phyloP scores from a whole-genome alignment of 2,888 invertebrate species.

The Microplitis deprimator region DNA sequence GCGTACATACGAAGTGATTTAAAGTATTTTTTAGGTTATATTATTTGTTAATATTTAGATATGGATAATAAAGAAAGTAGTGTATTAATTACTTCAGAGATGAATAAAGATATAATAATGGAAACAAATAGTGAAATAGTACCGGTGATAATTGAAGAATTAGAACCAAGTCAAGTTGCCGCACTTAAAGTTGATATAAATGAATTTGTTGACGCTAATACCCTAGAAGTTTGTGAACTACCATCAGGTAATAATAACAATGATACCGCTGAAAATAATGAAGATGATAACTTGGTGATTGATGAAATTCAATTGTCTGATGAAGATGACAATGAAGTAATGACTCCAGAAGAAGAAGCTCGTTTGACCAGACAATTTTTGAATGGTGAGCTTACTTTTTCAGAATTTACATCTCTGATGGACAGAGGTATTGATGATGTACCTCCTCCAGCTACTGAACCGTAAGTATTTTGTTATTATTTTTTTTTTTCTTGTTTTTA shows the following conservation, averaged over 20 bases:
- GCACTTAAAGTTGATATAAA: conserved; percentile 60
- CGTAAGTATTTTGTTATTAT: conserved; percentile 34
- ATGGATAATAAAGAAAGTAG: no score
- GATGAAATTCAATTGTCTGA: conserved; percentile 50
- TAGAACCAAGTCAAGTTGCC: conserved; percentile 59
- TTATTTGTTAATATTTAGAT: no score
- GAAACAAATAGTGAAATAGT: conserved; percentile 37
- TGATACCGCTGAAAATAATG: conserved; percentile 32
- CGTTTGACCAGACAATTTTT: conserved; percentile 79
- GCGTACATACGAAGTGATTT: no score
- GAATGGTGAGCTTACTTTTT: conserved; percentile 81
- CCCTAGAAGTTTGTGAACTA: conserved; percentile 62
- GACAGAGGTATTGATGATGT: conserved; percentile 73
- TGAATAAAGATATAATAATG: not conserved
- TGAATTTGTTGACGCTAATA: conserved; percentile 66
- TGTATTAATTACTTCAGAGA: no score
- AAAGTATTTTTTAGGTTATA: no score
- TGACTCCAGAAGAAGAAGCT: conserved; percentile 61
- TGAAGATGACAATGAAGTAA: conserved; percentile 52
- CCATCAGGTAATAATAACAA: not conserved
- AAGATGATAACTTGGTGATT: conserved; percentile 16
- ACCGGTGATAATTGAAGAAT: conserved; percentile 66
- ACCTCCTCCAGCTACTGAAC: conserved; percentile 62
- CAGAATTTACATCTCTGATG: conserved; percentile 76
- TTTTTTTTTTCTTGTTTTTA: not conserved